These are phyloP conservation scores for Melanitta fusca DNA, from an alignment of 2,797 vertebrate species.

Conservation along the genomic window DNA sequence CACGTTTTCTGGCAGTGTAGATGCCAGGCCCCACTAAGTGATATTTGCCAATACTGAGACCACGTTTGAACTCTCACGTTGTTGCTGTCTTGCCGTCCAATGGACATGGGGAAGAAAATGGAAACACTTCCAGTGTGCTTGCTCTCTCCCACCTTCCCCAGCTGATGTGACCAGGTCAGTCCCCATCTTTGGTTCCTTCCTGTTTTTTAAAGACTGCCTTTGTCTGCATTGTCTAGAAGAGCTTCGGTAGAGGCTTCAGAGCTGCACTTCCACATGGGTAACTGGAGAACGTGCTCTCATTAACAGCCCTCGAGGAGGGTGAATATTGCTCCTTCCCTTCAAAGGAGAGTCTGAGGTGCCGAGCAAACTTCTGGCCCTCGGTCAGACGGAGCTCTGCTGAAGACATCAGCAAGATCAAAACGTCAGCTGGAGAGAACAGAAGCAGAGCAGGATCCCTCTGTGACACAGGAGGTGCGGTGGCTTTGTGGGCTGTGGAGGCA, in stretches of 20 bases:
- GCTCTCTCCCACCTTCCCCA: background rate
- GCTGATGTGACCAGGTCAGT: conserved; percentile 33
- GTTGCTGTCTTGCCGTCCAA: background rate
- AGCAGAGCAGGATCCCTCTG: background rate
- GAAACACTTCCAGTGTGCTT: background rate
- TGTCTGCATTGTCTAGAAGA: conserved; percentile 40
- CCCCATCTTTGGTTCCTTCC: conserved; percentile 3
- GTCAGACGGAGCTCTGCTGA: background rate
- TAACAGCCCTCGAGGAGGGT: background rate
- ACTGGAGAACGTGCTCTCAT: background rate
- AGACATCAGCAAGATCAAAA: background rate
- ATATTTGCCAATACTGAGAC: background rate
- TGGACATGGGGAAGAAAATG: background rate
- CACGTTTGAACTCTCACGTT: background rate
- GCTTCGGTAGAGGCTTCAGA: conserved; percentile 21
- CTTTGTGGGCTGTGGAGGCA: background rate
- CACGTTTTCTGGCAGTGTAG: background rate
- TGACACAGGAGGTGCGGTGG: background rate
- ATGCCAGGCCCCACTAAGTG: background rate
- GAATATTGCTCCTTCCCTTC: background rate
- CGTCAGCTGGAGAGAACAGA: background rate
- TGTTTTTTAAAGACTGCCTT: background rate
- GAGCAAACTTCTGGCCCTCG: background rate
- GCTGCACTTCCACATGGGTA: background rate
- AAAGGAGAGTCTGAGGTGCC: background rate